Base-by-base conservation (phyloP, 2,888 invertebrate species). In the Caenorhabditis sp. region DNA sequence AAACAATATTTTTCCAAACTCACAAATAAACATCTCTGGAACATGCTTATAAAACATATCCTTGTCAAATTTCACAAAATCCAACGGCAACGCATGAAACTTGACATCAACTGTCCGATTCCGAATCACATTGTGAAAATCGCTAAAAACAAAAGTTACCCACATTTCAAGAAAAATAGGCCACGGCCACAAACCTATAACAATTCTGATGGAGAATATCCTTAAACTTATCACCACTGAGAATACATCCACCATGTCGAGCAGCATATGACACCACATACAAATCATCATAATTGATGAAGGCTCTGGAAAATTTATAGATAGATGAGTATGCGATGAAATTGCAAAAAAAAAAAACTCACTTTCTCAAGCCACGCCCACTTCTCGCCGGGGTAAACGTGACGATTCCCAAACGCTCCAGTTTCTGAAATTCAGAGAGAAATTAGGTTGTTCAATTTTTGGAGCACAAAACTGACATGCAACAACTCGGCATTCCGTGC, bases 201-300 rank as follows among this genome's bases (percentile, higher is more conserved):
- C 68, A 64, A 23, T 36, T 50, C 53, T 80, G 77, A 61, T 71
- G 63, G 21, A 82, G 70, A 63, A 84, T 82, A 68, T 84, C 84
- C 61, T 82, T 77, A 70, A 81, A 84, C 50, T 78, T 77, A 65
- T 84, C 84, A 23, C 83, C 80, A 36, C 79, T 80, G n/a, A 84
- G 63, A 58, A 83, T 78, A 53, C 71, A 69, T 23, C 84, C 84
- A 12, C 82, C 84, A 59, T 83, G 77, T 12, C 82, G 64, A 10
- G 78, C 72, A 12, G 84, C 82, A 63, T 80, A 70, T 60, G 73
- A 72, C 25, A 76, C 70, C 53, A 81, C 78, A 68, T 83, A 82
- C 59, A 84, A 77, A 65, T 84, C 84, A 63, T 84, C 84, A 63
- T 84, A 84, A 71, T 84, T 84, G 69, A 81, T 80, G 68, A 82